Percentiles rank a stretch among this genome's conserved stretches.
These are phyloP conservation scores for Trilocha varians DNA, from an alignment of 2,888 invertebrate genomes.

Conservation along the genomic window DNA sequence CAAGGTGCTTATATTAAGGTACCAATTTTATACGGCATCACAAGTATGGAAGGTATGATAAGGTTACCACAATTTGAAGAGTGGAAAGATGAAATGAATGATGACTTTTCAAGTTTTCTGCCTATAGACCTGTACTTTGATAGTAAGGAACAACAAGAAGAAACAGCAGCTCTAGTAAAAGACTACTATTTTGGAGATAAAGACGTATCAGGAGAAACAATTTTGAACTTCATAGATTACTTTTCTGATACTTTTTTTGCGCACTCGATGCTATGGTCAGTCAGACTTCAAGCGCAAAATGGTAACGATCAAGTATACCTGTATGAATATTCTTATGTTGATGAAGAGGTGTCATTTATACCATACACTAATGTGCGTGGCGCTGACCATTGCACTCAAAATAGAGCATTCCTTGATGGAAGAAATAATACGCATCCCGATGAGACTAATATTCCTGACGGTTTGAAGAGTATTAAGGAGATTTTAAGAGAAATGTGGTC, in stretches of 20 bases:
- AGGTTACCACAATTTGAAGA: slow-evolving; percentile 14
- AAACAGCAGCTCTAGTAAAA: slow-evolving; percentile 17
- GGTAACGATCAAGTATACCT: slow-evolving; percentile 27
- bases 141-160: slow-evolving; percentile 14
- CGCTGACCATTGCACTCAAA: slow-evolving; percentile 25
- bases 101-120: slow-evolving; percentile 24
- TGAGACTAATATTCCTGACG: slow-evolving; percentile 10
- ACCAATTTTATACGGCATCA: slow-evolving; percentile 24
- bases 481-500: slow-evolving; percentile 23
- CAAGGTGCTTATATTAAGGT: slow-evolving; percentile 17
- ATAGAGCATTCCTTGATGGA: slow-evolving; percentile 13
- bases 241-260: slow-evolving; percentile 36
- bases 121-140: slow-evolving; percentile 21
- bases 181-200: slow-evolving; percentile 26
- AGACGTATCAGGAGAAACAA: slow-evolving; percentile 13
- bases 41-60: slow-evolving; percentile 26
- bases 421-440: neutral
- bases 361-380: too few species aligned
- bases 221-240: slow-evolving; percentile 20
- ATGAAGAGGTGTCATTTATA: slow-evolving; percentile 10
- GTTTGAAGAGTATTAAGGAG: slow-evolving; percentile 14
- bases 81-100: slow-evolving; percentile 21
- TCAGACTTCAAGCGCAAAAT: slow-evolving; percentile 20
- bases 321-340: slow-evolving; percentile 22
- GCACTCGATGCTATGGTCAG: slow-evolving; percentile 17